A percentile compares a stretch with the other conserved stretches of the same genome.
These are phyloP conservation scores for Chironomus striatipennis DNA, from an alignment of 1,140 invertebrate genomes.

Conservation along the genomic window DNA sequence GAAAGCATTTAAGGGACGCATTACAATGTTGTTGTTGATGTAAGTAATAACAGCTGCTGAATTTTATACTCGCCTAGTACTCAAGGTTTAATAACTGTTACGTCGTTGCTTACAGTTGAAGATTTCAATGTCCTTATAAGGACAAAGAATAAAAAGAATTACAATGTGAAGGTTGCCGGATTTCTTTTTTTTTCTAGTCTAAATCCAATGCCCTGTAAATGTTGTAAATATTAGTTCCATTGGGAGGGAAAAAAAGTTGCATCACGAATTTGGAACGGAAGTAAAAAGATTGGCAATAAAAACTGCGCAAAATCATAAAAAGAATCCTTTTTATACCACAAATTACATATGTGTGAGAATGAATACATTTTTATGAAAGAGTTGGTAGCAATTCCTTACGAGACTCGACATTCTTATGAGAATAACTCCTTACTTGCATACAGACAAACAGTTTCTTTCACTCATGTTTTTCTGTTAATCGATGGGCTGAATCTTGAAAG, in stretches of 20 bases:
- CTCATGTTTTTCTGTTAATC: constrained; percentile 9
- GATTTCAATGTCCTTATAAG: constrained; percentile 6
- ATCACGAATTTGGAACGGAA: not conserved
- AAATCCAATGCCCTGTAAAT: not conserved
- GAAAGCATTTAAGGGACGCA: not conserved
- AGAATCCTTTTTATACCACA: not conserved
- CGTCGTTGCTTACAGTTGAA: constrained; percentile 15
- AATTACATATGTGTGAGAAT: not conserved
- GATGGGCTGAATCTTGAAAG: constrained; percentile 19
- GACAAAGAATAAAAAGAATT: not conserved
- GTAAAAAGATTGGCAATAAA: not conserved
- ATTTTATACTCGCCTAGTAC: not conserved
- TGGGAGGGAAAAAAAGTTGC: not conserved
- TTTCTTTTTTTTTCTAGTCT: not conserved
- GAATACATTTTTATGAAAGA: not conserved
- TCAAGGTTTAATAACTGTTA: constrained; percentile 22
- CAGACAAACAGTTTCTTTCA: too few species aligned
- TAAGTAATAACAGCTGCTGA: not conserved
- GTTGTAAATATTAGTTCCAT: not conserved
- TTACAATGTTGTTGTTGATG: constrained; percentile 19
- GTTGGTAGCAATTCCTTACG: not conserved
- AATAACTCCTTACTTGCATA: not conserved
- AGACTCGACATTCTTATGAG: not conserved
- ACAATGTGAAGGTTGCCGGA: not conserved
- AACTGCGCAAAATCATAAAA: constrained; percentile 1